These are phyloP conservation scores for Azemiops feae DNA, from an alignment of 2,113 vertebrate species.

Conservation along the genomic window DNA sequence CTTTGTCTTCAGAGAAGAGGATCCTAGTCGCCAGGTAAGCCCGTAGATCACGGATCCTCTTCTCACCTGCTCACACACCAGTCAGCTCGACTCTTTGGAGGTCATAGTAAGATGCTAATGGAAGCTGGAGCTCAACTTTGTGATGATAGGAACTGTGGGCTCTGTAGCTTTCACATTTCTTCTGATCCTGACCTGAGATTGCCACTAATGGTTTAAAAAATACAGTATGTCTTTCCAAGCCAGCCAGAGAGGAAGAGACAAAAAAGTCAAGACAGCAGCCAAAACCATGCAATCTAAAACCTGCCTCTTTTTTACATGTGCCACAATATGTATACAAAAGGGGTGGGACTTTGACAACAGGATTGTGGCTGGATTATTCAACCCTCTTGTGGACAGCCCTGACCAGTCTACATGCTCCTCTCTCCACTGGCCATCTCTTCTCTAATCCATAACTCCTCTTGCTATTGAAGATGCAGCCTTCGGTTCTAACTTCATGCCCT, in stretches of 20 bases:
- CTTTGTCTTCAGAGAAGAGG: conserved; percentile 73
- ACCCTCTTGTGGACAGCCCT: not conserved
- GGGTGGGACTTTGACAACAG: not conserved
- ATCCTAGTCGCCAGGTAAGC: conserved; percentile 76
- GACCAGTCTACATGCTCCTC: not conserved
- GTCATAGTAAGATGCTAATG: too few species aligned
- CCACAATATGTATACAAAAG: not conserved
- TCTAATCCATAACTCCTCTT: not conserved
- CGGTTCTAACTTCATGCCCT: not conserved
- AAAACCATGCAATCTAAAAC: not conserved
- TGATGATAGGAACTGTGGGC: not conserved
- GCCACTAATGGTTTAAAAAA: not conserved
- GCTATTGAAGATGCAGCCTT: not conserved
- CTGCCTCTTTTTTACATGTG: not conserved
- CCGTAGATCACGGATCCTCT: too few species aligned
- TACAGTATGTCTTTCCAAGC: not conserved
- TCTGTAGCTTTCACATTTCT: not conserved
- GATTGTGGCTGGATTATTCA: not conserved
- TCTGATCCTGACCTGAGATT: not conserved
- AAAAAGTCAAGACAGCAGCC: not conserved
- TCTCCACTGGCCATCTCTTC: not conserved
- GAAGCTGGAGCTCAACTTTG: not conserved
- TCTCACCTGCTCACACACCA: not conserved
- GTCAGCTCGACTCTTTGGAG: not conserved
- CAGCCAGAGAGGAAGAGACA: not conserved